phyloP scores from a whole-genome alignment of 2,113 vertebrate species.

The Trochalopteron elliotii region DNA sequence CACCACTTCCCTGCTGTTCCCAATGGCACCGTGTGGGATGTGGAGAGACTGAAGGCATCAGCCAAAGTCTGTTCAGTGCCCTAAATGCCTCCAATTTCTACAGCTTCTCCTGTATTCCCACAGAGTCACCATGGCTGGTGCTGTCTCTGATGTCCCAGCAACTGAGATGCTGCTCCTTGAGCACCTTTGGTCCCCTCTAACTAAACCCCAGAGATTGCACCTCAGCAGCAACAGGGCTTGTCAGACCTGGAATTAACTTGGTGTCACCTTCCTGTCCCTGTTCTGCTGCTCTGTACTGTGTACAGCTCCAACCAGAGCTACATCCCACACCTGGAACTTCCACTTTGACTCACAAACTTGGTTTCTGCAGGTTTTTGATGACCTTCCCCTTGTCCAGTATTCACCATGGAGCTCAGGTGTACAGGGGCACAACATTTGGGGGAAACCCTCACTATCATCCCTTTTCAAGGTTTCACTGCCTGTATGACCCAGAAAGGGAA shows the following conservation, averaged over 20 bases:
- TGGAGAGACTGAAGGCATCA: background rate
- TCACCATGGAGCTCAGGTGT: background rate
- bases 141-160: background rate
- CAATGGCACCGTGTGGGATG: fast-evolving
- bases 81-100: background rate
- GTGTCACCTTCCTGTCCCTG: background rate
- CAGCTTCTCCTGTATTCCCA: background rate
- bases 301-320: background rate
- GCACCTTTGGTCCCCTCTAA: background rate
- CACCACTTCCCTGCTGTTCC: background rate
- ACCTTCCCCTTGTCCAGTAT: background rate
- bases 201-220: background rate
- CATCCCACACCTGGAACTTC: background rate
- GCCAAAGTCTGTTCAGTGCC: background rate
- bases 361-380: background rate
- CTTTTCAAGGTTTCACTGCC: background rate
- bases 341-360: background rate
- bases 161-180: background rate
- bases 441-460: background rate
- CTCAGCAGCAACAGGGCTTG: background rate
- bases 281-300: background rate
- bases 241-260: background rate
- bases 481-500: background rate
- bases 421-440: background rate
- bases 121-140: background rate